phyloP scores from a whole-genome alignment of 2,888 invertebrate species.

The Bombyx huttoni region DNA sequence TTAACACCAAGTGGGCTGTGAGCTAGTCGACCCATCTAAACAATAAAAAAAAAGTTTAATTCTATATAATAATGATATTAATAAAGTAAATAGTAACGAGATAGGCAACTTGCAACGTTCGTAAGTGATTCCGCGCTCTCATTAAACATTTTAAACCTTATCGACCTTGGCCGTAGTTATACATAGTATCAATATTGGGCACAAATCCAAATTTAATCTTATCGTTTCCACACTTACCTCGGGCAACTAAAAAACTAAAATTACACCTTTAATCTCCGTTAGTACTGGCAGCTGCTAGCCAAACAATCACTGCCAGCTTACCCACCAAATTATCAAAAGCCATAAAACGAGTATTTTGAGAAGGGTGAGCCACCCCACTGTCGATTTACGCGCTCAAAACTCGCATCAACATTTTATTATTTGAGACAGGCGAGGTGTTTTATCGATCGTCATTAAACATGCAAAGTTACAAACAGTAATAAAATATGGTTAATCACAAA shows the following conservation, averaged over 20 bases:
- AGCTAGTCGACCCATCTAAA: too few relatives aligned
- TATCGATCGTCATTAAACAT: constrained; percentile 33
- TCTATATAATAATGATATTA: too few relatives aligned
- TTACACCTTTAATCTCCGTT: constrained; percentile 48
- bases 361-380: constrained; percentile 66
- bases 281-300: constrained; percentile 54
- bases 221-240: constrained; percentile 32
- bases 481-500: background rate
- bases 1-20: too few relatives aligned
- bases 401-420: constrained; percentile 58
- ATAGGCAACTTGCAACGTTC: too few relatives aligned
- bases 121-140: too few relatives aligned
- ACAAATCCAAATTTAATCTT: constrained; percentile 21
- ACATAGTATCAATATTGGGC: constrained; percentile 17
- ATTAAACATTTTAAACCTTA: background rate
- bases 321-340: constrained; percentile 68
- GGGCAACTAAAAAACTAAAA: constrained; percentile 34
- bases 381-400: constrained; percentile 51
- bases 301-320: constrained; percentile 67
- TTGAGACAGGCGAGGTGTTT: constrained; percentile 44
- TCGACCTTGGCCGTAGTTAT: constrained; percentile 7
- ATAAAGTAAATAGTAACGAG: too few relatives aligned
- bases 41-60: too few relatives aligned
- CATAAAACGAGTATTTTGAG: constrained; percentile 63
- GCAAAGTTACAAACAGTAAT: background rate